Evolutionary conservation across 2,888 invertebrate species (phyloP), one percentile per base, ranked within the genome.

Genomic region (Noctuana brunneofusca): DNA sequence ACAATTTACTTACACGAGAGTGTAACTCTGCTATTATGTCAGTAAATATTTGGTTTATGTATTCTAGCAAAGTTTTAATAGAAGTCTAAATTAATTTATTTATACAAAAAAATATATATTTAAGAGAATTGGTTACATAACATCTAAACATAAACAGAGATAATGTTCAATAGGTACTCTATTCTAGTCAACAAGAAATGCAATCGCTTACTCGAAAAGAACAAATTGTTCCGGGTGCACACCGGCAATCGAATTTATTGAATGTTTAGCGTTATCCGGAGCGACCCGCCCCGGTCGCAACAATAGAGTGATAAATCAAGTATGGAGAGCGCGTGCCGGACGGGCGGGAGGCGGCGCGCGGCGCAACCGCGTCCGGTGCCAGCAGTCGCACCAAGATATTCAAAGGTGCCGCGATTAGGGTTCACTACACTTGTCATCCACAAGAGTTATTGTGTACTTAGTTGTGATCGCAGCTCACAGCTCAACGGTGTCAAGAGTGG

Each of bases 251-350:
- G 87, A 89, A 89, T 88, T 86, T 89, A 89, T 89, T 87, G 87
- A 89, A 89, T 88, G 86, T 89, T 89, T 88, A 86, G 86, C 83
- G 80, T 86, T 87, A 88, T 88, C 88, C 88, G 87, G 53, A 53
- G 46, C 58, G 50, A 32, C 83, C 75, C 85, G 83, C 84, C 78
- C 84, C 60, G 43, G 18, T 48, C 24, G 79, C 80, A 86, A 90
- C 89, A 90, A 90, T 90, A 86, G 87, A 88, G 86, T 86, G 86
- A 89, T 90, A 90, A 90, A 90, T 90, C 90, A 89, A 84, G 90
- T 87, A 88, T 89, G 89, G 84, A 82, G 75, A 81, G 86, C 89
- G 88, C 87, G 88, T 89, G 87, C 88, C 59, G 59, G 59, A 58
- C 59, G 58, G 73, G 70, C 74, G 73, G 71, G 72, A 67, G 71